Evolutionary conservation across 64 coral and sea anemone species (phyloP).

Genomic region (Orbicella faveolata): DNA sequence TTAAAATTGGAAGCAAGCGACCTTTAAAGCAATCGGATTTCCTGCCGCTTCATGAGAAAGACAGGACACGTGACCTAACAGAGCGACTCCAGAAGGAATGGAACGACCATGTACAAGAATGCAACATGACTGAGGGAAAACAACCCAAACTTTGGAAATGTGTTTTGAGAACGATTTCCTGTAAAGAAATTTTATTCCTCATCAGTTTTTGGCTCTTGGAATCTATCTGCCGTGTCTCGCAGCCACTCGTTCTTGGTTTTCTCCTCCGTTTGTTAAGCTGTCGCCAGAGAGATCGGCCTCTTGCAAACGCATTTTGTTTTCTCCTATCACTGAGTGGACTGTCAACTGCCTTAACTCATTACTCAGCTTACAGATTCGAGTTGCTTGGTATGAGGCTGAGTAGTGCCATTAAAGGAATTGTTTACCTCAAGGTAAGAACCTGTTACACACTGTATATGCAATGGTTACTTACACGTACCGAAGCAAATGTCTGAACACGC

Average conservation of each 20-base stretch:
- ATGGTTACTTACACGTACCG: too few species aligned
- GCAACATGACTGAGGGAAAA: not conserved
- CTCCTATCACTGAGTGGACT: not conserved
- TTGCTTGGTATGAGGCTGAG: not conserved
- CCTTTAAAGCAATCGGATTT: constrained; percentile 62
- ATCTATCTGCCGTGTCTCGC: not conserved
- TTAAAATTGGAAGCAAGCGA: constrained; percentile 53
- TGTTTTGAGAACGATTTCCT: not conserved
- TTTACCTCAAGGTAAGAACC: constrained; percentile 2
- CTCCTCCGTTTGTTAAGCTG: not conserved
- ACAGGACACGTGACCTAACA: constrained; percentile 36
- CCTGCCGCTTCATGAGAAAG: constrained; percentile 7
- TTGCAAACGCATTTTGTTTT: not conserved
- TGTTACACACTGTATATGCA: too few species aligned
- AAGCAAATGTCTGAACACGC: too few species aligned
- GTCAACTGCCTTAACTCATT: not conserved
- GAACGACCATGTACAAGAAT: not conserved
- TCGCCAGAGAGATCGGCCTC: not conserved
- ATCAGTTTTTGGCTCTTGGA: not conserved
- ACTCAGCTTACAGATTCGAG: not conserved
- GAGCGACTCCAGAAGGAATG: constrained; percentile 30
- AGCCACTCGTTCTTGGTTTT: not conserved
- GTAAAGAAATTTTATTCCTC: not conserved
- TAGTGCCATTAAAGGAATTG: not conserved
- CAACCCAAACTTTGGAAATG: constrained; percentile 15